Evolutionary conservation across 2,113 vertebrate species (phyloP), one percentile per base, ranked within the genome.

Genomic region (Spermophilus dauricus): DNA sequence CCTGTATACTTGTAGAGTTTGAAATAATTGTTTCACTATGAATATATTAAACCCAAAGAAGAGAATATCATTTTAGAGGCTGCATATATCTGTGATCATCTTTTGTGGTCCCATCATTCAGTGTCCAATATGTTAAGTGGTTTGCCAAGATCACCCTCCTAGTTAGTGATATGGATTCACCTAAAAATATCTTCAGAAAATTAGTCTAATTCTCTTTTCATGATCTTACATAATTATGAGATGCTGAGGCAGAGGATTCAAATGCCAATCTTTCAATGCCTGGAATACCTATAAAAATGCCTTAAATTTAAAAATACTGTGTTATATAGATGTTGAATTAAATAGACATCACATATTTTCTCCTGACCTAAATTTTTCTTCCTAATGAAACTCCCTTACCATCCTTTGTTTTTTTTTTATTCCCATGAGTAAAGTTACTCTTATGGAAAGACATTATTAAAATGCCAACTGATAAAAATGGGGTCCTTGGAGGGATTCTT

Each of bases 11-110:
- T 86, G 81, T 58, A 53, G 34, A 83, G 20, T 45, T 85, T 89
- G 42, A 95, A 70, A 89, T 9, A 92, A 73, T 94, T 72, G 82
- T 94, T 95, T 92, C 37, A 48, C 30, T 48, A 67, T n/a, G 1
- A 77, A 20, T 85, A 45, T 77, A 39, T 67, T 73, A 77, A 39
- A 82, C 30, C 8, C n/a, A 75, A 13, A 28, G 24, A 85, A 70
- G n/a, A 85, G 8, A 56, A 82, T 30, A 63, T 70, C 37, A 90
- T 85, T 91, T 86, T 78, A 93, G 48, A 86, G 14, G 1, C 4
- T 67, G 5, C 78, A 39, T 72, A 75, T 73, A 70, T 5, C 2
- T 17, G 14, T 76, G 34, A 63, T 77, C 63, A 32, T 58, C 83
- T 69, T 37, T 75, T 73, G 16, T 30, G 39, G 65, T 83, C 34